These are phyloP conservation scores for Cacoxenus indagator DNA, from an alignment of 2,888 invertebrate genomes.

Conservation along the genomic window DNA sequence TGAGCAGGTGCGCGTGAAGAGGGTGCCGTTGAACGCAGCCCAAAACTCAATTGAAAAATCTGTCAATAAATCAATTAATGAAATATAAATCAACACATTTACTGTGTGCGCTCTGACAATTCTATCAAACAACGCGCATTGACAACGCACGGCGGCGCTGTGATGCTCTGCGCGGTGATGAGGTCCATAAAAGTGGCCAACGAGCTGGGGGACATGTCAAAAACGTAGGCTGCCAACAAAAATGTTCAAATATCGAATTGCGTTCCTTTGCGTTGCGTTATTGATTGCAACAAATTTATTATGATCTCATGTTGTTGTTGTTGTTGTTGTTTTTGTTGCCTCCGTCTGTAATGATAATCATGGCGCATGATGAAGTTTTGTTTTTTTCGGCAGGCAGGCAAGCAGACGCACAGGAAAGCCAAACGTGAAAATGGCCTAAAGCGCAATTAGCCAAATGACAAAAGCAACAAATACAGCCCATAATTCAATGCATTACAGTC, in stretches of 20 bases:
- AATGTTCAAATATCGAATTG: constrained; percentile 9
- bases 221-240: not conserved
- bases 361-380: constrained; percentile 9
- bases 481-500: constrained; percentile 6
- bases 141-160: not conserved
- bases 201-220: constrained; percentile 1
- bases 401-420: too few species aligned
- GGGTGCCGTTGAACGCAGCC: not conserved
- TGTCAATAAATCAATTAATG: constrained; percentile 61
- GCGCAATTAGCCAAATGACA: constrained; percentile 61
- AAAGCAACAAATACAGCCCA: constrained; percentile 38
- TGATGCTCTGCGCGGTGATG: not conserved
- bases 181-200: too few species aligned
- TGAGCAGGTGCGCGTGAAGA: not conserved
- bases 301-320: not conserved
- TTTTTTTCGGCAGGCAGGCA: not conserved
- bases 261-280: constrained; percentile 47
- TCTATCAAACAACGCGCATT: constrained; percentile 36
- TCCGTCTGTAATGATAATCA: constrained; percentile 26
- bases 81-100: constrained; percentile 49
- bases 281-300: constrained; percentile 59
- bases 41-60: constrained; percentile 44
- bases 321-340: not conserved
- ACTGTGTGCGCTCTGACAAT: constrained; percentile 35
- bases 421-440: constrained; percentile 47